These are phyloP conservation scores for Cromileptes altivelis DNA, from an alignment of 2,113 vertebrate species.

Conservation along the genomic window DNA sequence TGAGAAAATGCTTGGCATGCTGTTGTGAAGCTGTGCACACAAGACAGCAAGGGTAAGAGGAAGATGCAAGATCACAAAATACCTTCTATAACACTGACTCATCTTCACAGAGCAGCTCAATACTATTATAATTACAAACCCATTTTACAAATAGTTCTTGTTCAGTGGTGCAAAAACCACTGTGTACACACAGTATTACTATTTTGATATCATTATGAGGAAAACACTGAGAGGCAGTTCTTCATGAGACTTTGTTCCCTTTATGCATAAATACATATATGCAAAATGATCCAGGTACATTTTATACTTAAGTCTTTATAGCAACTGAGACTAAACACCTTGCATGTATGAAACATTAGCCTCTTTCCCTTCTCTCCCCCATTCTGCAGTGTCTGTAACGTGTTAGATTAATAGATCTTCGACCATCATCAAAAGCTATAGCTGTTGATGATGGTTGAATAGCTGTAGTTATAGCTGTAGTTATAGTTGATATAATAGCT, in stretches of 20 bases:
- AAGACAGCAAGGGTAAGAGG: conserved; percentile 4
- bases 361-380: neutral
- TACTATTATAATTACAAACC: neutral
- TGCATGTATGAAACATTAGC: neutral
- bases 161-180: conserved; percentile 15
- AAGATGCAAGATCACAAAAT: conserved; percentile 16
- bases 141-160: neutral
- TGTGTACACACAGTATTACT: neutral
- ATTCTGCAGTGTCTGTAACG: neutral
- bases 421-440: neutral
- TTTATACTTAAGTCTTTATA: neutral
- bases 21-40: conserved; percentile 5
- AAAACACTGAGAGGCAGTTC: neutral
- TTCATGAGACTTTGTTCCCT: neutral
- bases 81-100: neutral
- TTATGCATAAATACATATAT: neutral
- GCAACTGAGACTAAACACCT: neutral
- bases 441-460: too few relatives aligned
- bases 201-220: neutral
- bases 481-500: neutral
- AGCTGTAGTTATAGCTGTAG: neutral
- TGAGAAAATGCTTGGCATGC: conserved; percentile 39
- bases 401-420: neutral
- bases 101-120: neutral
- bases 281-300: neutral